These are phyloP conservation scores for Urocitellus parryii DNA, from an alignment of 2,113 vertebrate genomes.

Conservation along the genomic window DNA sequence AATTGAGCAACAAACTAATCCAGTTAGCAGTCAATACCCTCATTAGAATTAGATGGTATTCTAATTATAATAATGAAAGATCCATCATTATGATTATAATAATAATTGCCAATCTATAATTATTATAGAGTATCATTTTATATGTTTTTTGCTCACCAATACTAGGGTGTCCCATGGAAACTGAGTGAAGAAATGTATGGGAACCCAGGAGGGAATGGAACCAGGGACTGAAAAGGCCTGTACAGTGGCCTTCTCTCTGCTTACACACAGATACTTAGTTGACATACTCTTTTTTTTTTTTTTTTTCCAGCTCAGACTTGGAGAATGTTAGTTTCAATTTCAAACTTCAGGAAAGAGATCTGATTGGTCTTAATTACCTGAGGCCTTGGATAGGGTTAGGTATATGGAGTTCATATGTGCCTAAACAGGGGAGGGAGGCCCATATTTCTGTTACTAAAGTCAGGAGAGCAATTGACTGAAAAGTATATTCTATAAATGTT, in stretches of 20 bases:
- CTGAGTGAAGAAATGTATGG: neutral
- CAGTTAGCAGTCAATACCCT: neutral
- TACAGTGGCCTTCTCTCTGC: neutral
- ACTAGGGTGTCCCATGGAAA: neutral
- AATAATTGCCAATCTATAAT: neutral
- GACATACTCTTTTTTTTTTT: neutral
- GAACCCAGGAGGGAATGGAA: neutral
- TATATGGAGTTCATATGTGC: neutral
- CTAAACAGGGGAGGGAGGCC: neutral
- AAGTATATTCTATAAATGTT: neutral
- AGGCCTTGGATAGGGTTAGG: neutral
- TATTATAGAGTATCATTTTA: neutral
- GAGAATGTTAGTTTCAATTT: slow-evolving; percentile 9
- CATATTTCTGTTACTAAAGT: neutral
- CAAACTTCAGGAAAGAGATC: neutral
- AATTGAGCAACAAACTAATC: neutral
- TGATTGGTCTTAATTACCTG: neutral
- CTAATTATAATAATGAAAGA: slow-evolving; percentile 10
- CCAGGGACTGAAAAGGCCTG: neutral
- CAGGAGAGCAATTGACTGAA: neutral
- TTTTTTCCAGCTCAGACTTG: neutral
- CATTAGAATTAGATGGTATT: too few relatives aligned
- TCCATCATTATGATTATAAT: neutral
- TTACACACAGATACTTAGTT: neutral
- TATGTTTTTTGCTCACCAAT: neutral